Conservation (phyloP, 2,113 vertebrate species). For the Scopus umbretta region DNA sequence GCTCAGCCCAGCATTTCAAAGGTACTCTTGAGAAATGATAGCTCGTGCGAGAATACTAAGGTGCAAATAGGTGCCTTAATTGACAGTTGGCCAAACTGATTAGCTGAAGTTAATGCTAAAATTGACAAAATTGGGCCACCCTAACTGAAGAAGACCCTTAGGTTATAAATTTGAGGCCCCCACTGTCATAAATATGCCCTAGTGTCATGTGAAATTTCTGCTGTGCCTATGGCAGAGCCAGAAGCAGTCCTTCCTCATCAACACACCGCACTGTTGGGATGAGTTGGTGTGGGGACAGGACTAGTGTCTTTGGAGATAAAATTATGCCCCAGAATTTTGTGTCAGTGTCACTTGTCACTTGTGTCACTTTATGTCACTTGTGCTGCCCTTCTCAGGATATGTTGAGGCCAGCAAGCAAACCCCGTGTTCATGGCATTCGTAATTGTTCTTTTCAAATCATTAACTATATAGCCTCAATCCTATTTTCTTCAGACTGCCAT, state of each 20-base stretch:
- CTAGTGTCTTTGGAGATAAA: neutral
- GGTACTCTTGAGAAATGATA: neutral
- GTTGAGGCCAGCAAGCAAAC: neutral
- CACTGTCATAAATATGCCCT: neutral
- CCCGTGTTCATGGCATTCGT: accelerated
- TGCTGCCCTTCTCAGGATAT: neutral
- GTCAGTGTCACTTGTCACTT: no score
- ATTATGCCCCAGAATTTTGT: neutral
- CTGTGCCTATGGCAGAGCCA: neutral
- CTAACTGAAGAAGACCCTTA: neutral
- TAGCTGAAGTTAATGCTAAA: neutral
- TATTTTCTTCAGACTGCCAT: neutral
- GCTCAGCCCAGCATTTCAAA: neutral
- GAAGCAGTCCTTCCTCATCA: neutral
- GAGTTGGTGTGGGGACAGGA: neutral
- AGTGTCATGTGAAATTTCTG: neutral
- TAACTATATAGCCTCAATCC: neutral
- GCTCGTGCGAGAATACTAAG: neutral
- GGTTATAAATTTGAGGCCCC: neutral
- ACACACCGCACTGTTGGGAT: neutral
- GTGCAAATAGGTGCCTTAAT: neutral
- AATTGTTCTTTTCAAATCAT: neutral
- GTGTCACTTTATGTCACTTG: neutral
- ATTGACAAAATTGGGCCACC: neutral
- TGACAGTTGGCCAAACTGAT: neutral